Conservation (phyloP, 2,113 vertebrate genomes). For the Cavia porcellus region DNA sequence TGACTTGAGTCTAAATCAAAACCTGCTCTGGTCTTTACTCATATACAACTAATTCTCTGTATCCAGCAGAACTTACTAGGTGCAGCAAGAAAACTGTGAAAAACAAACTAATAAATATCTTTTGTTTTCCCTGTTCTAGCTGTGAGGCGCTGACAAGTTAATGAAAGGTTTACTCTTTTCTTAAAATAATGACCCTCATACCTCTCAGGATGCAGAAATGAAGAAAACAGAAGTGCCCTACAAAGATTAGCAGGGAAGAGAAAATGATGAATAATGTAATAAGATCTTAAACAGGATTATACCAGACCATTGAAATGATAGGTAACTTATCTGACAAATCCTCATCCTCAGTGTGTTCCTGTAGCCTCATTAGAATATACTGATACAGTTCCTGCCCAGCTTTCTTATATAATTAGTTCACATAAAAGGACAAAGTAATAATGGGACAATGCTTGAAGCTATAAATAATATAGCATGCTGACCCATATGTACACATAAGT, state of each 20-base stretch:
- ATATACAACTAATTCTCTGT: conserved; percentile 44
- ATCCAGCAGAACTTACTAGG: background rate
- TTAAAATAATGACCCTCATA: conserved; percentile 68
- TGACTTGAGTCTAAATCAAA: conserved; percentile 67
- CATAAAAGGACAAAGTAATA: conserved; percentile 6
- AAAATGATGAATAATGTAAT: conserved; percentile 82
- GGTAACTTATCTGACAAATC: conserved; percentile 79
- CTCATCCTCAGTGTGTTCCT: conserved; percentile 76
- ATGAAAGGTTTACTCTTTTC: conserved; percentile 74
- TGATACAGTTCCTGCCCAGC: conserved; percentile 41
- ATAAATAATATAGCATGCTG: background rate
- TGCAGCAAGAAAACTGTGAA: conserved; percentile 41
- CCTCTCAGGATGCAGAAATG: conserved; percentile 55
- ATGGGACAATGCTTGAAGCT: background rate
- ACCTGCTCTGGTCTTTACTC: conserved; percentile 67
- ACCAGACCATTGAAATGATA: conserved; percentile 75
- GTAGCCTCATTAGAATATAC: conserved; percentile 71
- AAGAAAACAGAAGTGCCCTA: conserved; percentile 68
- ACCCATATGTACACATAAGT: background rate
- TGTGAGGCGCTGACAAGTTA: conserved; percentile 74
- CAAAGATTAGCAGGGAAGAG: conserved; percentile 76
- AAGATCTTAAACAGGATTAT: conserved; percentile 81
- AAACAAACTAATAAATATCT: conserved; percentile 24
- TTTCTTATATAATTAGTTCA: background rate
- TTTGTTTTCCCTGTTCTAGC: conserved; percentile 44